Evolutionary conservation across 2,888 invertebrate species (phyloP).

Genomic region (Odontocolon sp.): DNA sequence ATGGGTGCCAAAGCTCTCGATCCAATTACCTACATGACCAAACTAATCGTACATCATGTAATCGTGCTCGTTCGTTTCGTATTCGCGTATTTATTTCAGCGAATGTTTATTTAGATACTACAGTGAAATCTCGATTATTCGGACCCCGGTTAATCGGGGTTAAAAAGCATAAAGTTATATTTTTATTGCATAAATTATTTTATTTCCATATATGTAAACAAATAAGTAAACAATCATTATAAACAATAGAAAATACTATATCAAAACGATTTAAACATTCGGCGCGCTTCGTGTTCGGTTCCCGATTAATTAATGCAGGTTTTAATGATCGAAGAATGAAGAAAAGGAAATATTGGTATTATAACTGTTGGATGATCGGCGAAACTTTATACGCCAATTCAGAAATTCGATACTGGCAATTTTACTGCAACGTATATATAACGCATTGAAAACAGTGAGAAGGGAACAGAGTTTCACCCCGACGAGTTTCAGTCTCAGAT

Average conservation of each 20-base stretch:
- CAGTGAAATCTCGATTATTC: too few relatives aligned
- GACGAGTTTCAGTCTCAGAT: too few relatives aligned
- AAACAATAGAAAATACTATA: too few relatives aligned
- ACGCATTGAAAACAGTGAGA: background rate
- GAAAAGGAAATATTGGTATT: conserved; percentile 11
- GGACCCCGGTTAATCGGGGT: background rate
- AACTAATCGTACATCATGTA: conserved; percentile 53
- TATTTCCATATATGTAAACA: conserved; percentile 1
- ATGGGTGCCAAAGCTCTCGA: conserved; percentile 59
- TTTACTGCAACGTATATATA: background rate
- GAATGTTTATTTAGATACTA: conserved; percentile 24
- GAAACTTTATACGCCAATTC: conserved; percentile 44
- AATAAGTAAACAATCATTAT: too few relatives aligned
- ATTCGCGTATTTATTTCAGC: conserved; percentile 43
- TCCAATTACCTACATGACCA: conserved; percentile 60
- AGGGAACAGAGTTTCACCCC: background rate
- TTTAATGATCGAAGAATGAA: conserved; percentile 32
- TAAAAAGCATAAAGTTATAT: background rate
- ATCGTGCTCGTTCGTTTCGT: conserved; percentile 22
- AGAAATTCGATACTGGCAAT: conserved; percentile 37
- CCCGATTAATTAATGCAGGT: conserved; percentile 44
- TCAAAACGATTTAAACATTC: too few relatives aligned
- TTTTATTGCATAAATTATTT: too few relatives aligned
- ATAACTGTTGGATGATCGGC: conserved; percentile 11
- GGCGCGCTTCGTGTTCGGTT: too few relatives aligned